Conservation (phyloP, 2,113 vertebrate species). For the Terrapene triunguis region DNA sequence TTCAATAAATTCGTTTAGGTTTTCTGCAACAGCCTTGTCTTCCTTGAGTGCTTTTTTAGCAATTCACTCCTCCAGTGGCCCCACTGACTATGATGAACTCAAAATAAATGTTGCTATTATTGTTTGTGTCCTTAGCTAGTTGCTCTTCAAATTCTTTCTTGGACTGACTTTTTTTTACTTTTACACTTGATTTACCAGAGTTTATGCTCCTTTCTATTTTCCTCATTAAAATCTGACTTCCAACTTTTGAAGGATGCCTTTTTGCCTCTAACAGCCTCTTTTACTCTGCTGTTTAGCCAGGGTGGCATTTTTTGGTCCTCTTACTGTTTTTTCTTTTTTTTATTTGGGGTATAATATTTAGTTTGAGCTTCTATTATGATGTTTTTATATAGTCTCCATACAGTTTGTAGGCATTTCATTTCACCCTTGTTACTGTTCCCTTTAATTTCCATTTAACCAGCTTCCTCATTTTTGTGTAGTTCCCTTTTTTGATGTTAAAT, state of each 20-base stretch:
- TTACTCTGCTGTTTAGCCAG: not conserved
- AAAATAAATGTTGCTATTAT: not conserved
- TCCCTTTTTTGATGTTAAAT: not conserved
- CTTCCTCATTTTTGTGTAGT: not conserved
- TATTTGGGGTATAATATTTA: not conserved
- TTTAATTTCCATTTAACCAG: not conserved
- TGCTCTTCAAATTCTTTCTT: not conserved
- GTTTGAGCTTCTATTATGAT: not conserved
- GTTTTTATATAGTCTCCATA: not conserved
- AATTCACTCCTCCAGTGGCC: not conserved
- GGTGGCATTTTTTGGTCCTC: too few relatives aligned
- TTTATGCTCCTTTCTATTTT: not conserved
- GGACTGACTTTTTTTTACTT: too few relatives aligned
- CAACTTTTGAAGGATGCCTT: not conserved
- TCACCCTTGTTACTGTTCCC: not conserved
- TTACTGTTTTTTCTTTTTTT: not conserved
- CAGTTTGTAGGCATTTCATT: not conserved
- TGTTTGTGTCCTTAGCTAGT: not conserved
- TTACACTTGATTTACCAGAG: not conserved
- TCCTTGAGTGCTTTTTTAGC: not conserved
- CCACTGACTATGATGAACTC: not conserved
- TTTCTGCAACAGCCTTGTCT: not conserved
- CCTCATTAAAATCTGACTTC: not conserved
- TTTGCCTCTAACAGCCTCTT: not conserved
- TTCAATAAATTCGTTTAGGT: not conserved